Evolutionary conservation across 2,888 invertebrate genomes (phyloP).

Genomic region (Diploptera punctata): DNA sequence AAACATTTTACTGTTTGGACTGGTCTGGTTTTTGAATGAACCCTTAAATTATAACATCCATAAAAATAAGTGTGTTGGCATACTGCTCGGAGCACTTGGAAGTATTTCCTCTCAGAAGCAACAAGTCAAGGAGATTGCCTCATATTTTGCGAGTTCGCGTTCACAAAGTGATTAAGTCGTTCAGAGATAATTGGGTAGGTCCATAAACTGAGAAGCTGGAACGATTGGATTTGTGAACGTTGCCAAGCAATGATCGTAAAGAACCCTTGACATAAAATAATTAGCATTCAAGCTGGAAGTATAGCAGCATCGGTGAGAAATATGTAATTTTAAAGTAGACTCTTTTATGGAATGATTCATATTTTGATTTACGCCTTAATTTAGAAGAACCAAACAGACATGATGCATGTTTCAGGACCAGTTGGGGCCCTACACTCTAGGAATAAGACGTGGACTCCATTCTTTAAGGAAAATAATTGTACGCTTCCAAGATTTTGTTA

Average conservation of each 20-base stretch:
- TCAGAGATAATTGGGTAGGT: not conserved
- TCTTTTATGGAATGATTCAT: not conserved
- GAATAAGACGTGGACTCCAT: no score
- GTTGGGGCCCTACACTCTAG: no score
- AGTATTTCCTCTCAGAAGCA: not conserved
- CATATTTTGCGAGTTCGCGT: not conserved
- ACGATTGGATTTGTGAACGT: not conserved
- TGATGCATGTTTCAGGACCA: no score
- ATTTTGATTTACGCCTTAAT: no score
- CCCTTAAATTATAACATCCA: no score
- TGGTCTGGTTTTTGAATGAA: no score
- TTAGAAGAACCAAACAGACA: no score
- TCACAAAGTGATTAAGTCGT: not conserved
- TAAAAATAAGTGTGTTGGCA: no score
- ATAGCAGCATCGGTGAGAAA: not conserved
- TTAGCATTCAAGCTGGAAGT: not conserved
- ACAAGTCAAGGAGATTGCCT: not conserved
- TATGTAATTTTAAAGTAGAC: not conserved
- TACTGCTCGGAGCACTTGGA: not conserved
- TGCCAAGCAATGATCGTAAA: not conserved
- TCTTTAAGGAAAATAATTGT: no score
- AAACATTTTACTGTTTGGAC: no score
- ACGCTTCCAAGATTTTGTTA: no score
- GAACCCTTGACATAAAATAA: not conserved
- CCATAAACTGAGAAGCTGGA: not conserved